Base-by-base conservation (phyloP, 1,140 invertebrate species). In the Diabrotica undecimpunctata region DNA sequence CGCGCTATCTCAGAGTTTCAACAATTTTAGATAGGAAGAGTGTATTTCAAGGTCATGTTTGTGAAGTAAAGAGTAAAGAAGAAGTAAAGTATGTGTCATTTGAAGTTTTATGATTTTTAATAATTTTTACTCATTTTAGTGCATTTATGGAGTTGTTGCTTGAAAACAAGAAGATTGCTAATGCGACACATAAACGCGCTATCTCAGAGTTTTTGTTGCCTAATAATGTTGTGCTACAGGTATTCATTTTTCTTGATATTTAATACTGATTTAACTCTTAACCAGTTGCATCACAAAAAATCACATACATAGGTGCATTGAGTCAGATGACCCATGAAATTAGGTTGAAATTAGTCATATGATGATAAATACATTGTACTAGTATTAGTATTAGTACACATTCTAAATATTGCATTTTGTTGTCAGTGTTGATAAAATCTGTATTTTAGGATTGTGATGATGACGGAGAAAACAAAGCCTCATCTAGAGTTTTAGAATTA, bases 381-480 rank as follows among this genome's bases (percentile, higher is more conserved):
- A n/a, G n/a, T n/a, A n/a, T n/a, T n/a, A n/a, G n/a, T n/a, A n/a
- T 35, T 35, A 10, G 8, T 58, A 9, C 10, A 35, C 37, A 25
- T 9, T 58, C 8, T 58, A 11, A 36, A 8, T 13, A 56, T n/a
- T 35, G 11, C 14, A 13, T 56, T 9, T 7, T n/a, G n/a, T 10
- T 11, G 12, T 50, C 5, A 38, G 14, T 37, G 60, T 13, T 46
- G 3, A 46, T 8, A 2, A n/a, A 6, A 46, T 10, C 5, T 37
- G 10, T 66, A 38, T 65, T 61, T 85, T 14, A 84, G 74, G 90
- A 93, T 69, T 95, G 86, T 82, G 87, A 93, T 67, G 93, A 95
- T 79, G 93, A 96, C 80, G 93, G 93, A 0, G 94, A 96, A 80
- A 80, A 79, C n/a, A 88, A 91, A 70, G 93, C 93, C 25, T 92